Evolutionary conservation across 2,888 invertebrate genomes (phyloP), one percentile per base, ranked within the genome.

Genomic region (Norana najaformis): DNA sequence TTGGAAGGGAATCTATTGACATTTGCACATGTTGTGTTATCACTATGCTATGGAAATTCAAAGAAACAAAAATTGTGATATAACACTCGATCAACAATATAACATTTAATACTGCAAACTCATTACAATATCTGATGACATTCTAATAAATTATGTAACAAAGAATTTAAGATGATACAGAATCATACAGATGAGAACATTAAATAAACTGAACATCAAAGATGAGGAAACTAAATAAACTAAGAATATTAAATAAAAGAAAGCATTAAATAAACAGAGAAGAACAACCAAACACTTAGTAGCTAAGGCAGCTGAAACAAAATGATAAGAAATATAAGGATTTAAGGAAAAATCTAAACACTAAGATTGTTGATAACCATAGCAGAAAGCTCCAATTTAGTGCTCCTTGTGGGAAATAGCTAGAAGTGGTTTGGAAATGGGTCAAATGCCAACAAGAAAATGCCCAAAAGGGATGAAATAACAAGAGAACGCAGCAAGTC

Each of bases 361-460:
- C n/a, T 30, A 30, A 69, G 69, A n/a, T 13, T n/a, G 69, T 69
- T 69, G 69, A 69, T 30, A 69, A 69, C 30, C 69, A n/a, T 11
- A 69, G 69, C 69, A 30, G n/a, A 69, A 69, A 3, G 69, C 69
- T 69, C 6, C 69, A 69, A n/a, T n/a, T 69, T n/a, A 69, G n/a
- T 69, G n/a, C 69, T 69, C 69, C 11, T n/a, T n/a, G n/a, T 69
- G 69, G 69, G 69, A 69, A 69, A 69, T 69, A 69, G 69, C 30
- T 69, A 69, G n/a, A n/a, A n/a, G 69, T 69, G 69, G 30, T n/a
- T 69, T 13, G 5, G 69, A 69, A 69, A 69, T 69, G 69, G 69
- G 69, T 69, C n/a, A 69, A n/a, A 69, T n/a, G 69, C 69, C 69
- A 69, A 69, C 69, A 30, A n/a, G 69, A 69, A 69, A 69, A 69